A percentile compares a stretch with the other conserved stretches of the same genome.
phyloP scores from a whole-genome alignment of 2,113 vertebrate species.

The Alethe castanea region DNA sequence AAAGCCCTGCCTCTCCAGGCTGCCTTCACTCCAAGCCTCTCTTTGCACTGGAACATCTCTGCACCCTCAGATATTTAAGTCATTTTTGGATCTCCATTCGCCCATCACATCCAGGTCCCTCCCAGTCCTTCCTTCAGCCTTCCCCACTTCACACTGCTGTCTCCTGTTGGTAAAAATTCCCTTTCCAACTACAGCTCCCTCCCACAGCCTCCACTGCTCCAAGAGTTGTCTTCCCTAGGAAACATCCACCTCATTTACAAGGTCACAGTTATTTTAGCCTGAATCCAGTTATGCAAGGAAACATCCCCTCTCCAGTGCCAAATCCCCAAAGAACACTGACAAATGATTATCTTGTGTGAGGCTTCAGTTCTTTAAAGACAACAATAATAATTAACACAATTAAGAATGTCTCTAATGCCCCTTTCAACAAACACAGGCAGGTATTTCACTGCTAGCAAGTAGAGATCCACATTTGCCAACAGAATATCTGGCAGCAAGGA shows the following conservation, averaged over 20 bases:
- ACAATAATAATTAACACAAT: background rate
- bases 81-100: background rate
- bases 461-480: background rate
- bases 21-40: background rate
- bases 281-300: background rate
- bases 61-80: background rate
- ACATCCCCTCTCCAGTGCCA: background rate
- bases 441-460: background rate
- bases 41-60: background rate
- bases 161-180: background rate
- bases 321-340: background rate
- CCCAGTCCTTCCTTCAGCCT: background rate
- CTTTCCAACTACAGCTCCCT: background rate
- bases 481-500: slow-evolving; percentile 1
- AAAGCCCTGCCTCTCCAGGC: background rate
- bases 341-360: background rate
- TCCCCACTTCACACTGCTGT: background rate
- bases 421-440: background rate
- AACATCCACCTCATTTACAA: background rate
- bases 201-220: fast-evolving
- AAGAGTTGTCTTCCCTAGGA: background rate
- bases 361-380: background rate
- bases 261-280: background rate
- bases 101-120: background rate
- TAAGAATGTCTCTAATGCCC: background rate